Base-by-base conservation (phyloP, 2,888 invertebrate species). In the Heliconius ethilla region DNA sequence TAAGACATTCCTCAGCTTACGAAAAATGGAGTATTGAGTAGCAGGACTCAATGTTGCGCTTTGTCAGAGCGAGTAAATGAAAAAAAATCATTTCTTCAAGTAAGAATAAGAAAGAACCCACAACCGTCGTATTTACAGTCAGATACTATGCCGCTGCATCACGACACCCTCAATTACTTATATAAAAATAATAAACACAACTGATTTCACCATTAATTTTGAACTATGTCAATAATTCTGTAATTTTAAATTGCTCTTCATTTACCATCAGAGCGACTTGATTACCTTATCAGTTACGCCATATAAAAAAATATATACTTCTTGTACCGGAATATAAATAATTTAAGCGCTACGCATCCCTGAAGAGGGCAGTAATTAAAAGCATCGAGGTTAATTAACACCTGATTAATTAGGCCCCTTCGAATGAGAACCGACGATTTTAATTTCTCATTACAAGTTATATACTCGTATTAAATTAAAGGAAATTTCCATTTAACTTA, bases 381-480 rank as follows among this genome's bases (percentile, higher is more conserved):
- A 76, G 75, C 80, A 70, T 59, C 69, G 78, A 75, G 75, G 75
- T 76, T 80, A 80, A 80, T 80, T 79, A 79, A 80, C 76, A 80
- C 77, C 75, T 80, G 78, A 79, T 80, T 75, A 81, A 80, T 80
- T 75, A 81, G 63, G 62, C 73, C 33, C 55, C 55, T 70, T 70
- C 55, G 11, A 55, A n/a, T 13, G 55, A 55, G 13, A 29, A 33
- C 70, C n/a, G 73, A 27, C 37, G 27, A 40, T 63, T 74, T 63
- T 74, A 63, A 29, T 55, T 74, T 63, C 73, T 63, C 63, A 37
- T 73, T 73, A 73, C 25, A 40, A 63, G 25, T 74, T 63, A 63
- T 33, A 7, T 33, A 33, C 33, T 33, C 33, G 62, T n/a, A 25
- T 59, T 45, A 74, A 40, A 27, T 62, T 55, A 70, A 70, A 70